Evolutionary conservation across 2,888 invertebrate species (phyloP).

Genomic region (Eupithecia inturbata): DNA sequence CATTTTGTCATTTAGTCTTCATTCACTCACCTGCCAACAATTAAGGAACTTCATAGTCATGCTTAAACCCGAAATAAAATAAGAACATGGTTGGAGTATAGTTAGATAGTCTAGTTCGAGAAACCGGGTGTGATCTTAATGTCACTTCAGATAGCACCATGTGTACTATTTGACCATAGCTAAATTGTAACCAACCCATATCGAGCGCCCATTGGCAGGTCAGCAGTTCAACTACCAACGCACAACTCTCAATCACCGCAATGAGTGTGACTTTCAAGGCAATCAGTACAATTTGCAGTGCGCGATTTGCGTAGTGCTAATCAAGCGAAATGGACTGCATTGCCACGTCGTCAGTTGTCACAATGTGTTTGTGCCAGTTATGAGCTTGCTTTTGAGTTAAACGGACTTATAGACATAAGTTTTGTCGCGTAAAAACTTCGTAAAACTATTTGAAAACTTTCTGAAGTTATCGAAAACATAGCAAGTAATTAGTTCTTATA

Average conservation of each 20-base stretch:
- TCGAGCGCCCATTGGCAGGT: slow-evolving; percentile 26
- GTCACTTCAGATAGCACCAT: neutral
- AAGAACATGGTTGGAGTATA: too few species aligned
- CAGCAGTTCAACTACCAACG: slow-evolving; percentile 64
- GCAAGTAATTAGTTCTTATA: neutral
- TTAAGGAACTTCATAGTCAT: too few species aligned
- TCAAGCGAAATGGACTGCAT: slow-evolving; percentile 78
- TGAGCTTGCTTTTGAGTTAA: slow-evolving; percentile 16
- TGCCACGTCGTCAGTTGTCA: slow-evolving; percentile 63
- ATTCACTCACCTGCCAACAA: too few species aligned
- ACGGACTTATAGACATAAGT: slow-evolving; percentile 1
- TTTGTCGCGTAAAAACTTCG: neutral
- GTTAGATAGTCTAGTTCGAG: too few species aligned
- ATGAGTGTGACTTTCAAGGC: slow-evolving; percentile 67
- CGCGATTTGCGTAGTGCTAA: slow-evolving; percentile 80
- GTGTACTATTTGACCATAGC: slow-evolving; percentile 2
- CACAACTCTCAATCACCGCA: slow-evolving; percentile 76
- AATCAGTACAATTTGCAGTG: slow-evolving; percentile 75
- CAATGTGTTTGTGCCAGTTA: slow-evolving; percentile 27
- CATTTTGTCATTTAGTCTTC: too few species aligned
- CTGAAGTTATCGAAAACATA: neutral
- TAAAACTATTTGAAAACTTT: neutral
- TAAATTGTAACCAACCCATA: slow-evolving; percentile 2
- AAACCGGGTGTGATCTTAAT: too few species aligned
- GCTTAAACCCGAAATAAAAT: too few species aligned